phyloP scores from a whole-genome alignment of 2,113 vertebrate genomes.

The Symphodus melops region DNA sequence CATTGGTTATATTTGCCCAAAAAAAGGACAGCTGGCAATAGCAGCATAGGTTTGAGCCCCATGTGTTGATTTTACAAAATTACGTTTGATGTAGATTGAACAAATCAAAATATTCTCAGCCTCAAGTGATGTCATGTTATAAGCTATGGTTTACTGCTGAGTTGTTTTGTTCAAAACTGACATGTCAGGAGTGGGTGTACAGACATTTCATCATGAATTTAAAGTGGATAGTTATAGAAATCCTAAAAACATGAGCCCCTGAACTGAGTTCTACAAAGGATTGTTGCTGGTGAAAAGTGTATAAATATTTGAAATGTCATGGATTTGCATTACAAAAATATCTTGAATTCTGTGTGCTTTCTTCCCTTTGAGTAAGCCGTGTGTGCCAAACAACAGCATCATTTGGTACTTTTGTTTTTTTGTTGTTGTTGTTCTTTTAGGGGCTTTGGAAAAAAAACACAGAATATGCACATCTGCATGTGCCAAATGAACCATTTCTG shows the following conservation, averaged over 20 bases:
- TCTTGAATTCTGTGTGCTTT: slow-evolving; percentile 57
- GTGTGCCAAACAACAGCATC: slow-evolving; percentile 34
- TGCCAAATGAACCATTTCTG: slow-evolving; percentile 53
- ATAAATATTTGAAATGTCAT: slow-evolving; percentile 41
- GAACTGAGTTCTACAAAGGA: slow-evolving; percentile 35
- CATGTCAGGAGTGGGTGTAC: neutral
- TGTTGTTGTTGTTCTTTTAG: too few relatives aligned
- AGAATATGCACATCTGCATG: slow-evolving; percentile 38
- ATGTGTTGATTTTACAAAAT: slow-evolving; percentile 52
- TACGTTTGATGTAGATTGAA: slow-evolving; percentile 13
- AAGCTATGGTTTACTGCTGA: slow-evolving; percentile 56
- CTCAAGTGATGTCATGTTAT: neutral
- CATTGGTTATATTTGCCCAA: slow-evolving; percentile 38
- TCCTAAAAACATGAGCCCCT: slow-evolving; percentile 41
- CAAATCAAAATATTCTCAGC: slow-evolving; percentile 27
- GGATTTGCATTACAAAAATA: slow-evolving; percentile 75
- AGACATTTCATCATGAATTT: slow-evolving; percentile 3
- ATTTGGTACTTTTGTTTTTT: slow-evolving; percentile 71
- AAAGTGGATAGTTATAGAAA: slow-evolving; percentile 33
- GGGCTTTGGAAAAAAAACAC: slow-evolving; percentile 37
- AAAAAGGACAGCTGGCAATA: slow-evolving; percentile 59
- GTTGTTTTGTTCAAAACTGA: slow-evolving; percentile 17
- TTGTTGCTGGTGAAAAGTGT: slow-evolving; percentile 69
- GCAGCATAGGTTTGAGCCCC: slow-evolving; percentile 75
- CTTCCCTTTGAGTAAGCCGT: slow-evolving; percentile 61